phyloP scores from a whole-genome alignment of 1,140 invertebrate species.

The Meteorus sp. region DNA sequence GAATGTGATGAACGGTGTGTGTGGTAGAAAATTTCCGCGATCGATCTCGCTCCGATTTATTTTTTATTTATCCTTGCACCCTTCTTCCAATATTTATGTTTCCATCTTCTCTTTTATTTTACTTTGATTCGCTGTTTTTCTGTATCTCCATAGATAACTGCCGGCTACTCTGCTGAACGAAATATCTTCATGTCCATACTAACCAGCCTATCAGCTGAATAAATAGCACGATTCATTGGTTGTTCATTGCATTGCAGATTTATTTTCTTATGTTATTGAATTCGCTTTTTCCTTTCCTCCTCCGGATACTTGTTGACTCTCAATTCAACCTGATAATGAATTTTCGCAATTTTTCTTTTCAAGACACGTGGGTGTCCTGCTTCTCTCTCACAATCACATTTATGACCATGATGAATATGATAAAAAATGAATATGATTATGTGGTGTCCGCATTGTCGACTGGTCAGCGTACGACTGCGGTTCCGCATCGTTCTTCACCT shows the following conservation, averaged over 20 bases:
- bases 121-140: neutral
- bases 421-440: slow-evolving; percentile 2
- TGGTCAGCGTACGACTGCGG: slow-evolving; percentile 44
- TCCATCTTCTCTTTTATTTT: neutral
- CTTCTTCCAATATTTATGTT: neutral
- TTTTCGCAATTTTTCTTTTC: too few species aligned
- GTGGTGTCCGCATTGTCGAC: slow-evolving; percentile 30
- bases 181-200: neutral
- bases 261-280: too few species aligned
- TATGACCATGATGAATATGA: neutral
- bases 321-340: neutral
- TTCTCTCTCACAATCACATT: neutral
- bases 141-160: neutral
- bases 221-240: neutral
- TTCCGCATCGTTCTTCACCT: slow-evolving; percentile 22
- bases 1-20: too few species aligned
- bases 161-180: neutral
- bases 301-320: too few species aligned
- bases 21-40: neutral
- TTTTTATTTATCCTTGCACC: neutral
- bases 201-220: neutral
- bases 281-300: too few species aligned
- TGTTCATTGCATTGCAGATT: too few species aligned
- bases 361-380: neutral
- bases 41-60: neutral